These are phyloP conservation scores for Saguinus imperator DNA, from an alignment of 2,113 vertebrate genomes.

Conservation along the genomic window DNA sequence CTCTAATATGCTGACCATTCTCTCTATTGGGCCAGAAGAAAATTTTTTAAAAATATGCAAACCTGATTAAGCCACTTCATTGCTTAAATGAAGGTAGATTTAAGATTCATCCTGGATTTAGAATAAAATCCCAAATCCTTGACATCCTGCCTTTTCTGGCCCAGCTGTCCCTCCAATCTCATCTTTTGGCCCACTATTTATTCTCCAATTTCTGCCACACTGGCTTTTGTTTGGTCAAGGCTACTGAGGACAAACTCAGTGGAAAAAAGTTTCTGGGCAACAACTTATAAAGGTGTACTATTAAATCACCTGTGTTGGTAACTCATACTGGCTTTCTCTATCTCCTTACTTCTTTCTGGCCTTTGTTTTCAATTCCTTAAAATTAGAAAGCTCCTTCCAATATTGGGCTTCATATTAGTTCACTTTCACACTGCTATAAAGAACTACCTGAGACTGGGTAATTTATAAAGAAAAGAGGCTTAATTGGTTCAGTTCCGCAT, in stretches of 20 bases:
- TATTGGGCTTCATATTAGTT: too few relatives aligned
- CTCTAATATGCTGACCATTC: neutral
- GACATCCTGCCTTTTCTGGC: neutral
- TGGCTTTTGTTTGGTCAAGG: neutral
- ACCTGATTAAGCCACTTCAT: neutral
- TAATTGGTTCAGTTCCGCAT: too few relatives aligned
- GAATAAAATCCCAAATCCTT: neutral
- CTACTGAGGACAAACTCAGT: neutral
- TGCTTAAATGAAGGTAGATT: neutral
- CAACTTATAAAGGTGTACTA: neutral
- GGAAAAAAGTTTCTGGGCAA: neutral
- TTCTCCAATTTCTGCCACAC: neutral
- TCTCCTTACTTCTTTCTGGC: neutral
- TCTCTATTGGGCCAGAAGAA: neutral
- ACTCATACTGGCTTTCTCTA: neutral
- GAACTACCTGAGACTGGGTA: too few relatives aligned
- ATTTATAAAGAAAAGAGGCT: too few relatives aligned
- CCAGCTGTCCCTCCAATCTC: neutral
- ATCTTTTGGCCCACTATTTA: neutral
- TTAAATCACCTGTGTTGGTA: neutral
- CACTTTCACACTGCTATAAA: too few relatives aligned
- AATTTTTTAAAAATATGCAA: neutral
- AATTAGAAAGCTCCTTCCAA: neutral
- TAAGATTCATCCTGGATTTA: neutral
- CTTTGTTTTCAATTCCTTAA: neutral